phyloP scores from a whole-genome alignment of 1,140 invertebrate species.

The Formica exsecta region DNA sequence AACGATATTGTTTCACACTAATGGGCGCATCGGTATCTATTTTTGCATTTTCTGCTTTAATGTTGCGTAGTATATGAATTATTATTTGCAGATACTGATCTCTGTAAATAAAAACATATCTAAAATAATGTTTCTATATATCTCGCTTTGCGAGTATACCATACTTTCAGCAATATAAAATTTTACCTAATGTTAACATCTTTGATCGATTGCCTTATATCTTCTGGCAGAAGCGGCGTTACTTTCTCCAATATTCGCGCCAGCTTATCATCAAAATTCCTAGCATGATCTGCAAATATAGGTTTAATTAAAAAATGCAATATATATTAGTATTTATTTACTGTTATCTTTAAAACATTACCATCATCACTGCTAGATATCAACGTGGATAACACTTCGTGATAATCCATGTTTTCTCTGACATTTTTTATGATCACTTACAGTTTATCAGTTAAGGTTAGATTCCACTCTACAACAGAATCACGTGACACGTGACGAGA shows the following conservation, averaged over 20 bases:
- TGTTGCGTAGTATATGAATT: constrained; percentile 71
- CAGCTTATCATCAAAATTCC: constrained; percentile 67
- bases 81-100: constrained; percentile 76
- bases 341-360: constrained; percentile 34
- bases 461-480: too few relatives aligned
- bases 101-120: constrained; percentile 61
- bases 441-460: too few relatives aligned
- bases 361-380: constrained; percentile 43
- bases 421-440: neutral
- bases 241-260: constrained; percentile 59
- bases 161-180: constrained; percentile 10
- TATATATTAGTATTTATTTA: constrained; percentile 6
- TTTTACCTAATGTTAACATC: constrained; percentile 62
- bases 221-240: constrained; percentile 60
- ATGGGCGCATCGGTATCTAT: constrained; percentile 84
- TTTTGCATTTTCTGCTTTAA: constrained; percentile 65
- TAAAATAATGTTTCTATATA: constrained; percentile 20
- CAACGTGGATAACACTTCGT: constrained; percentile 56
- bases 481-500: too few relatives aligned
- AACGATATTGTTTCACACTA: constrained; percentile 88
- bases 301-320: neutral
- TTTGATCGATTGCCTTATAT: constrained; percentile 49
- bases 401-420: constrained; percentile 42
- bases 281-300: constrained; percentile 41
- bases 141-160: neutral